A percentile compares a stretch with the other conserved stretches of the same genome.
These are phyloP conservation scores for Nemapogon koenigi DNA, from an alignment of 2,888 invertebrate genomes.

Conservation along the genomic window DNA sequence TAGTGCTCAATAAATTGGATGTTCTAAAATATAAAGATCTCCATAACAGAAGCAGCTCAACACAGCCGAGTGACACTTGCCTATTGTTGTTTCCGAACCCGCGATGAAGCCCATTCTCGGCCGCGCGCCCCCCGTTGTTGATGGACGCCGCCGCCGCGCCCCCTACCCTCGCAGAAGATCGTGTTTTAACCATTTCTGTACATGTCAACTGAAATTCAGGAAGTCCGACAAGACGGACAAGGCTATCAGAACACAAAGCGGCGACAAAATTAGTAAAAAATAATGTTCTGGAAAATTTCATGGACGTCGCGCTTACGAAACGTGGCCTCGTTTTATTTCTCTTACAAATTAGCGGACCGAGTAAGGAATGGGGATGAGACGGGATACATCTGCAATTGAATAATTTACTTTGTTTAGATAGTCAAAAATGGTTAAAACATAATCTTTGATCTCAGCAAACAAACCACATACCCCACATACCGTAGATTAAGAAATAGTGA, in stretches of 20 bases:
- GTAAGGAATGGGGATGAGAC: not conserved
- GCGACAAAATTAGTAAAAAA: conserved; percentile 3
- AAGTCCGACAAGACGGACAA: conserved; percentile 40
- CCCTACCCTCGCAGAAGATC: conserved; percentile 62
- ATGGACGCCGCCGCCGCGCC: conserved; percentile 40
- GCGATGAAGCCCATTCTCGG: conserved; percentile 56
- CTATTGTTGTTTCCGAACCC: conserved; percentile 49
- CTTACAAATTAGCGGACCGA: conserved; percentile 27
- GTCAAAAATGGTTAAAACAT: conserved; percentile 65
- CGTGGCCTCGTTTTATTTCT: conserved; percentile 51
- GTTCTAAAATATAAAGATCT: no score
- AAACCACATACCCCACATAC: conserved; percentile 33
- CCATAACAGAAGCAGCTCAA: no score
- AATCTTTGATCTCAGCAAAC: conserved; percentile 41
- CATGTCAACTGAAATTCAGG: conserved; percentile 63
- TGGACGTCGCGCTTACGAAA: conserved; percentile 23
- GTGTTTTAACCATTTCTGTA: conserved; percentile 66
- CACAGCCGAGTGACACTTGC: conserved; percentile 55
- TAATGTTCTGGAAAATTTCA: conserved; percentile 53
- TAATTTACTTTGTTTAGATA: conserved; percentile 43
- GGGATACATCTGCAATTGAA: conserved; percentile 55
- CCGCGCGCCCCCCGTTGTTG: no score
- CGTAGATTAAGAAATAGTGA: not conserved
- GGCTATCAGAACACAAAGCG: not conserved
- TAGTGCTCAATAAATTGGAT: no score